phyloP scores from a whole-genome alignment of 92 coral and sea anemone genomes.

The Zoanthus solanderi region DNA sequence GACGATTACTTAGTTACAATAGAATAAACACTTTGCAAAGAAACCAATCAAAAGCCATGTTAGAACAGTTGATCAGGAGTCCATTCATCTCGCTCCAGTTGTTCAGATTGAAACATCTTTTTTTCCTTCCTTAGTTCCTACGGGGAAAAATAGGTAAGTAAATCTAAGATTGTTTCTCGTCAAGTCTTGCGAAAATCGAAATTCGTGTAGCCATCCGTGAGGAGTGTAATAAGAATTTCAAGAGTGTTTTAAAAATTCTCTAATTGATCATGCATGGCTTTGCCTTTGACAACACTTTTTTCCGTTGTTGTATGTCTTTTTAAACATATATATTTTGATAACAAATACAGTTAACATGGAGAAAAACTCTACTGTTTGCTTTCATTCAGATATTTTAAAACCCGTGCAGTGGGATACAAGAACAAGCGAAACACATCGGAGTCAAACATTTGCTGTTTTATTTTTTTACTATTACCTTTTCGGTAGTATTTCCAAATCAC shows the following conservation, averaged over 20 bases:
- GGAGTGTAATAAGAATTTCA: not conserved
- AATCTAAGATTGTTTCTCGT: not conserved
- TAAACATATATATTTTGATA: not conserved
- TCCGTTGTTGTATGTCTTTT: not conserved
- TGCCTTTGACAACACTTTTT: not conserved
- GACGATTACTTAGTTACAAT: conserved; percentile 29
- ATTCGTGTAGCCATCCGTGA: not conserved
- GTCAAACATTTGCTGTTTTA: too few relatives aligned
- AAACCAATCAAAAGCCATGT: conserved; percentile 34
- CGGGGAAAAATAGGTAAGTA: not conserved
- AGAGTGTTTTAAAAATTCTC: not conserved
- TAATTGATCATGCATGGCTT: not conserved
- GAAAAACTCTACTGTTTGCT: not conserved
- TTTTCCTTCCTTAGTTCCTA: not conserved
- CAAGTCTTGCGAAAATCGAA: not conserved
- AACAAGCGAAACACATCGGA: too few relatives aligned
- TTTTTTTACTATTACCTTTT: too few relatives aligned
- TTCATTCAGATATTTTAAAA: not conserved
- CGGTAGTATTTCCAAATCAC: too few relatives aligned
- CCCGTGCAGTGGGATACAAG: too few relatives aligned
- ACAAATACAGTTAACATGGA: not conserved
- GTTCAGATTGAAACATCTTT: not conserved
- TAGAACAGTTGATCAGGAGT: not conserved
- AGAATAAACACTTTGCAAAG: conserved; percentile 29
- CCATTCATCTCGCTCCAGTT: not conserved